Base-by-base conservation (phyloP, 2,888 invertebrate genomes). In the Altica lythri region DNA sequence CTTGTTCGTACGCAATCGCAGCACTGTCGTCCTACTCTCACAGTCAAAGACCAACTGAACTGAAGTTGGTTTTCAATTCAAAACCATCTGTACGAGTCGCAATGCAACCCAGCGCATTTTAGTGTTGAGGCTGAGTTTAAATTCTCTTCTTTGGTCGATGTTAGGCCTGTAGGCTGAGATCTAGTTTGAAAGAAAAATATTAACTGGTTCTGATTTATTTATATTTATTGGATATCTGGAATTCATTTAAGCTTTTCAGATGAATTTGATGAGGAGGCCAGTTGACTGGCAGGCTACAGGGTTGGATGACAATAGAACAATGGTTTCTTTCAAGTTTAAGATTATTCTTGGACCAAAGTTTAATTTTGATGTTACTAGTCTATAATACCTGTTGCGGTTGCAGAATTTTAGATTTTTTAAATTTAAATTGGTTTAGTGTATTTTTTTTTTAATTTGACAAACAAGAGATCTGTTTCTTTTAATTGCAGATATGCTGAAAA, bases 171-270 rank as follows among this genome's bases (percentile, higher is more conserved):
- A 53, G 53, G 53, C 35, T 37, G 53, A 49, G 14, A 61, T 64
- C 61, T 62, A 61, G 63, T 63, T 62, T 62, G 59, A 60, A 64
- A 68, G 62, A 68, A 67, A 69, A 69, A 69, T 67, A 64, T 66
- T 64, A 69, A 71, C 69, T 68, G 61, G 71, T 69, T 68, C 66
- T 64, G 68, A 69, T 70, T 70, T 68, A 66, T 69, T 71, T 70
- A 67, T 69, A 63, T 67, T 66, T 66, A 67, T 66, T 61, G 62
- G 59, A 50, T 64, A 60, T 63, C 40, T 58, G 35, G 52, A 58
- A 58, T 55, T 52, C 29, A 55, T 55, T 58, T 42, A 35, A 46
- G 14, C 34, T 40, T 54, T 58, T 49, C 37, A 38, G 43, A 44
- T 18, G 45, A 19, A 45, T 30, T 45, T 27, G 34, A 43, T 50